phyloP scores from a whole-genome alignment of 2,113 vertebrate genomes.

The Hiodon tergisus region DNA sequence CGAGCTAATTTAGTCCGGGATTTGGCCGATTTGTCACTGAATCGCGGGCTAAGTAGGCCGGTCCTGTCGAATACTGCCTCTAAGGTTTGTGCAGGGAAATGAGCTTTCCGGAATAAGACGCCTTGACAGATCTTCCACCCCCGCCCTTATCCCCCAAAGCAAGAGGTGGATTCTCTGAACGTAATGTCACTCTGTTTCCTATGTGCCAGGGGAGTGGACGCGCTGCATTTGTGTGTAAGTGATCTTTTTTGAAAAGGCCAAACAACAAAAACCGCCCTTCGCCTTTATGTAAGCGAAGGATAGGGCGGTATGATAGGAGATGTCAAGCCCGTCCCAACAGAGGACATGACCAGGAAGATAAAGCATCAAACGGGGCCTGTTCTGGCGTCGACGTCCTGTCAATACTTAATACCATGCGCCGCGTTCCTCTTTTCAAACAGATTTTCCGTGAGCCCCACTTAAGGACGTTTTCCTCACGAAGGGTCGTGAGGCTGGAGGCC shows the following conservation, averaged over 20 bases:
- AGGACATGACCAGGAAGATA: slow-evolving; percentile 9
- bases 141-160: no score
- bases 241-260: neutral
- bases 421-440: slow-evolving; percentile 10
- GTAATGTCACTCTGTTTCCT: no score
- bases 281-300: slow-evolving; percentile 44
- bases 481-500: slow-evolving; percentile 34
- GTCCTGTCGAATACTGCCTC: slow-evolving; percentile 1
- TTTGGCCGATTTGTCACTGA: neutral
- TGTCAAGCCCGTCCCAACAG: slow-evolving; percentile 1
- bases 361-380: slow-evolving; percentile 23
- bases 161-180: no score
- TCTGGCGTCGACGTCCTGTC: slow-evolving; percentile 29
- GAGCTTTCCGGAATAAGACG: neutral
- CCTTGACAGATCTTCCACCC: slow-evolving; percentile 7
- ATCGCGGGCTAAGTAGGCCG: slow-evolving; percentile 2
- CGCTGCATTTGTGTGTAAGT: neutral
- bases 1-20: neutral
- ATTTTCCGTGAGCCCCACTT: slow-evolving; percentile 22
- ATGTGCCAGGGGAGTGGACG: neutral
- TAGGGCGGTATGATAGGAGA: slow-evolving; percentile 53
- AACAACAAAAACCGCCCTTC: neutral
- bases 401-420: slow-evolving; percentile 36
- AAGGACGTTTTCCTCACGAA: slow-evolving; percentile 36
- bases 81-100: neutral